phyloP scores from a whole-genome alignment of 2,888 invertebrate species.

The Notodonta dromedarius region DNA sequence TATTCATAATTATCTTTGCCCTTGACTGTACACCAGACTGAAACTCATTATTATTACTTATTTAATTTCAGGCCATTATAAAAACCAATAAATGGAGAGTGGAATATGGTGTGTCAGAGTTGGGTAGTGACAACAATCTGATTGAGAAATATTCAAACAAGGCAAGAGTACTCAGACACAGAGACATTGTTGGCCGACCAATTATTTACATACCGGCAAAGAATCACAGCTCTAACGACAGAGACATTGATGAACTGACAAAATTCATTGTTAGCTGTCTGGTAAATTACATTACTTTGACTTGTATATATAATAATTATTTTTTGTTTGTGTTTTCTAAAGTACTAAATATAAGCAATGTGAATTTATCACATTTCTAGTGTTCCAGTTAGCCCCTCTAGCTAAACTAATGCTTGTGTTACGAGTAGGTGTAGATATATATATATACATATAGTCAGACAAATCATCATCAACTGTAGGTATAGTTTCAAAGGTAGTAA shows the following conservation, averaged over 20 bases:
- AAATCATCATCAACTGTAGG: too few relatives aligned
- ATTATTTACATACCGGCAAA: conserved; percentile 91
- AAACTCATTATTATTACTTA: background rate
- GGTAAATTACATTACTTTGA: conserved; percentile 65
- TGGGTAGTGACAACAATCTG: conserved; percentile 81
- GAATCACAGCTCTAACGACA: conserved; percentile 88
- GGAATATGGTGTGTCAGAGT: conserved; percentile 87
- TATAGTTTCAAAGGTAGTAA: too few relatives aligned
- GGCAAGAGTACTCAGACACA: conserved; percentile 88
- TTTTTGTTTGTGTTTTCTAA: too few relatives aligned
- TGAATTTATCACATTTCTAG: too few relatives aligned
- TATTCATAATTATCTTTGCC: too few relatives aligned
- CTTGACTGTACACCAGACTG: too few relatives aligned
- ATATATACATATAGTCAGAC: too few relatives aligned
- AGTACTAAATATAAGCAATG: too few relatives aligned
- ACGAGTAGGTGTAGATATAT: too few relatives aligned
- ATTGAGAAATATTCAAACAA: conserved; percentile 85
- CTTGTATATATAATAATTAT: too few relatives aligned
- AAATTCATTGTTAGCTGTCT: conserved; percentile 91
- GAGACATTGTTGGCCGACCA: conserved; percentile 89
- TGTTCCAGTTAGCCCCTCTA: too few relatives aligned
- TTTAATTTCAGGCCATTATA: conserved; percentile 85
- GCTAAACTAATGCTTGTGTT: too few relatives aligned
- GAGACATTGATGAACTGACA: conserved; percentile 90
- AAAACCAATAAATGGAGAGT: conserved; percentile 92